Percentiles rank a stretch among this genome's conserved stretches.
Evolutionary conservation across 2,888 invertebrate genomes (phyloP).

Genomic region (Brachyptera risi): DNA sequence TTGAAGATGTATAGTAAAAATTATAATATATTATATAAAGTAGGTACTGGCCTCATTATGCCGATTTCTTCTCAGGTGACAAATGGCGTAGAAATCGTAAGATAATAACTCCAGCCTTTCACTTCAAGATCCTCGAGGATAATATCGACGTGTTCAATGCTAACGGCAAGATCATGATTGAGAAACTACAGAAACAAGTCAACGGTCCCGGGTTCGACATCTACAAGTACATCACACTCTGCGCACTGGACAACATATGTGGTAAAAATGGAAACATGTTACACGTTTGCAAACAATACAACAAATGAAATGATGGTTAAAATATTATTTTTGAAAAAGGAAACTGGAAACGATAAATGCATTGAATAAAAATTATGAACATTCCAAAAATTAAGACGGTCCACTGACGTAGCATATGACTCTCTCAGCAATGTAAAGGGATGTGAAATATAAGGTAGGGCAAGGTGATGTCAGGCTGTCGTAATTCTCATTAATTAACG

Average conservation of each 20-base stretch:
- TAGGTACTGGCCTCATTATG: too few relatives aligned
- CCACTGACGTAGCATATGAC: too few relatives aligned
- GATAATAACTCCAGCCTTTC: slow-evolving; percentile 72
- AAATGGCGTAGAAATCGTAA: slow-evolving; percentile 66
- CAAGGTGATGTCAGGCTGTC: too few relatives aligned
- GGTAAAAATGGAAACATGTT: too few relatives aligned
- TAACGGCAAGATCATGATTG: slow-evolving; percentile 54
- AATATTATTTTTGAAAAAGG: neutral
- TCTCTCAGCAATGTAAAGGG: too few relatives aligned
- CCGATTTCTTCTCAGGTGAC: slow-evolving; percentile 46
- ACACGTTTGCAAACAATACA: neutral
- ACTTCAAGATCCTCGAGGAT: slow-evolving; percentile 70
- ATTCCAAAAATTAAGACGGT: too few relatives aligned
- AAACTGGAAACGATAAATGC: neutral
- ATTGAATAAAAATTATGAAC: too few relatives aligned
- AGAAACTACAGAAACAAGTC: slow-evolving; percentile 48
- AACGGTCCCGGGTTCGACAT: slow-evolving; percentile 49
- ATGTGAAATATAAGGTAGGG: too few relatives aligned
- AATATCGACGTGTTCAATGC: slow-evolving; percentile 66
- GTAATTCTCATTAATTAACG: too few relatives aligned
- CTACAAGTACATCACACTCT: slow-evolving; percentile 33
- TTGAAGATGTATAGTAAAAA: too few relatives aligned
- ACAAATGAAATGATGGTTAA: too few relatives aligned
- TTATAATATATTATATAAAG: too few relatives aligned
- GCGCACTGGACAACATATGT: slow-evolving; percentile 37